These are phyloP conservation scores for Clarias platycephalus DNA, from an alignment of 2,797 vertebrate species.

Conservation along the genomic window DNA sequence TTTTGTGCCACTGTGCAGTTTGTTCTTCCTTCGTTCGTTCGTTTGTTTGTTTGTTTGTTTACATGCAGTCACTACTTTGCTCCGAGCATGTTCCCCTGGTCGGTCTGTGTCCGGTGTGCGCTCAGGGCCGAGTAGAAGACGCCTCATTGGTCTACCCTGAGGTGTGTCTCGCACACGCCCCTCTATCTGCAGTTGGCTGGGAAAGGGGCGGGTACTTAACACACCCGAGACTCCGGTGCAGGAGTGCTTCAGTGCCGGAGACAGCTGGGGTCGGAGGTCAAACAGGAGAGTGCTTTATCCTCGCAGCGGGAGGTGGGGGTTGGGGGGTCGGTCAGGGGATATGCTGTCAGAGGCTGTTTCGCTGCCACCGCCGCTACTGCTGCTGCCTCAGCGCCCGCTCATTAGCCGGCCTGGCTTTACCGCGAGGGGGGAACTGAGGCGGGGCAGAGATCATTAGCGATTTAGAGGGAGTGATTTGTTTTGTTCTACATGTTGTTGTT, in stretches of 20 bases:
- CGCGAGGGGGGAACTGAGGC: constrained; percentile 41
- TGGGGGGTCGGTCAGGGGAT: background rate
- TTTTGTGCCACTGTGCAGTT: background rate
- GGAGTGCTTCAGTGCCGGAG: background rate
- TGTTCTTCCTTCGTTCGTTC: constrained; percentile 17
- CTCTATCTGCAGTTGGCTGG: constrained; percentile 9
- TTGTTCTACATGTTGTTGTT: constrained; percentile 43
- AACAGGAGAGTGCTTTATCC: background rate
- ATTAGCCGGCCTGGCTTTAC: constrained; percentile 51
- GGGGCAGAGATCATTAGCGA: constrained; percentile 45
- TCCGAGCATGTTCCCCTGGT: background rate
- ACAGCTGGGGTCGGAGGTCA: constrained; percentile 5
- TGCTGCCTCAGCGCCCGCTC: constrained; percentile 37
- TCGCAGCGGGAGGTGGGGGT: too few relatives aligned
- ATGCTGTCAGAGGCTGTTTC: background rate
- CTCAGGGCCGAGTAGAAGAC: background rate
- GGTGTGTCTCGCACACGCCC: background rate
- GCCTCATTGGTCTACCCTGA: background rate
- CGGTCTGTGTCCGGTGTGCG: background rate
- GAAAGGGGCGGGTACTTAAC: background rate
- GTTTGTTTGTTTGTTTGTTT: background rate
- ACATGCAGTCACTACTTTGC: background rate
- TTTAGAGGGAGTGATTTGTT: constrained; percentile 45
- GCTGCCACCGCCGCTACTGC: background rate
- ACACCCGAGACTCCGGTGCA: background rate